Conservation (phyloP, 2,797 vertebrate species). For the Gallirallus australis region DNA sequence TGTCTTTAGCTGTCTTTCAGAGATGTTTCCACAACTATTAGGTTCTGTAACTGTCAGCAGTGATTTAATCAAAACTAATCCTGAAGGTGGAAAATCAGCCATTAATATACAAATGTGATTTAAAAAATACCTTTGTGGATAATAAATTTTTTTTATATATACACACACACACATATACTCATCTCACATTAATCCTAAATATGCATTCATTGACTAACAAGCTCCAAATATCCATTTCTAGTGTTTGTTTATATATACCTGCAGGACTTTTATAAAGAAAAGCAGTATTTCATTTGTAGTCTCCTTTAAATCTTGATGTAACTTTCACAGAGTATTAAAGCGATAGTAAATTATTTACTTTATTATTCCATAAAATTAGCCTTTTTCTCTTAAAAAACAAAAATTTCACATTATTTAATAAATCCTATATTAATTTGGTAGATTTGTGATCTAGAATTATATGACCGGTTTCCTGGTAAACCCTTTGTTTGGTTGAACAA, state of each 20-base stretch:
- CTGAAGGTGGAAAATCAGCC: neutral
- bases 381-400: neutral
- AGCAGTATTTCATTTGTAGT: neutral
- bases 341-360: neutral
- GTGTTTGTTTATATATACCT: neutral
- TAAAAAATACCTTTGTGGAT: neutral
- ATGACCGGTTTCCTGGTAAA: neutral
- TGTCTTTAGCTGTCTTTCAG: neutral
- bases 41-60: neutral
- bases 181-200: neutral
- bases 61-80: neutral
- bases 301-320: neutral
- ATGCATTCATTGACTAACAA: neutral
- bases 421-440: neutral
- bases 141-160: neutral
- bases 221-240: neutral
- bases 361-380: neutral
- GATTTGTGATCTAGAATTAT: neutral
- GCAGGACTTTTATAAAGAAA: neutral
- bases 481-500: neutral
- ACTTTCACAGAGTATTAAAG: neutral
- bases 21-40: neutral
- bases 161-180: neutral
- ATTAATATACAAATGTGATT: neutral
- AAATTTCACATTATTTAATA: neutral